These are phyloP conservation scores for Parnassius mnemosyne DNA, from an alignment of 2,888 invertebrate species.

Conservation along the genomic window DNA sequence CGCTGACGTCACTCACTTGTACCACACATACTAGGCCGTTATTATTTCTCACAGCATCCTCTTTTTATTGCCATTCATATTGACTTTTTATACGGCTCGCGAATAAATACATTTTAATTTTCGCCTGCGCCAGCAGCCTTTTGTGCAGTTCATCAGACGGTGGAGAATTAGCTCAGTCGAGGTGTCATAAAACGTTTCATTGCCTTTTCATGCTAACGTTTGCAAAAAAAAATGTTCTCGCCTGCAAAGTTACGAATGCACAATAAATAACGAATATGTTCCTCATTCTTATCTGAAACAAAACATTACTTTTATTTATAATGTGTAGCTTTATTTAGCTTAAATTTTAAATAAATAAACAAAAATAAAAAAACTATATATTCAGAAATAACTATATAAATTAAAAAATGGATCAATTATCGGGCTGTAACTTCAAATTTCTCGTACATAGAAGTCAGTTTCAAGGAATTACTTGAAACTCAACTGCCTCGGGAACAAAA, in stretches of 20 bases:
- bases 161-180: conserved; percentile 66
- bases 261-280: conserved; percentile 48
- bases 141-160: conserved; percentile 65
- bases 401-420: background rate
- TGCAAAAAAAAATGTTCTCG: conserved; percentile 24
- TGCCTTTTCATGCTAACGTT: conserved; percentile 33
- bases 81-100: conserved; percentile 76
- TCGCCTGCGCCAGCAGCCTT: conserved; percentile 62
- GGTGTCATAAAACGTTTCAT: conserved; percentile 55
- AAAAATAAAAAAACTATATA: too few species aligned
- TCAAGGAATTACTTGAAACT: background rate
- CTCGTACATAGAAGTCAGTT: background rate
- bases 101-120: conserved; percentile 81
- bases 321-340: too few species aligned
- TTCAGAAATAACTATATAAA: background rate
- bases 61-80: conserved; percentile 78
- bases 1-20: conserved; percentile 9
- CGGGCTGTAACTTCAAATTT: too few species aligned
- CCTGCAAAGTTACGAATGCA: conserved; percentile 17
- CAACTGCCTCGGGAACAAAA: too few species aligned
- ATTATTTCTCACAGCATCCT: conserved; percentile 69
- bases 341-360: background rate
- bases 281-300: conserved; percentile 40
- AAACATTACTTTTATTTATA: background rate
- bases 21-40: conserved; percentile 18